These are phyloP conservation scores for Pammene aurita DNA, from an alignment of 2,888 invertebrate species.

Conservation along the genomic window DNA sequence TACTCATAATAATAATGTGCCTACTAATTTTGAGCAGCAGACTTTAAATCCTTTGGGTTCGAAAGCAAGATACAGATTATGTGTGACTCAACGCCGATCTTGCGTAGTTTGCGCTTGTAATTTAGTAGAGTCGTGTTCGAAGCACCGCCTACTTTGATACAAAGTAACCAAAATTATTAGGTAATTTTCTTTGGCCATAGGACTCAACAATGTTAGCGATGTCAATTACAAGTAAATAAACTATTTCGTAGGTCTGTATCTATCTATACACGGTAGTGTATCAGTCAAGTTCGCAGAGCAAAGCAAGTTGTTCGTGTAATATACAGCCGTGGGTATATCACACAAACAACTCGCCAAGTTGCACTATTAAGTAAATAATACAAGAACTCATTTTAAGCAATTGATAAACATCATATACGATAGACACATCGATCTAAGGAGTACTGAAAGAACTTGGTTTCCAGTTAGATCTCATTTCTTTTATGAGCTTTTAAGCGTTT, in stretches of 20 bases:
- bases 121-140: slow-evolving; percentile 12
- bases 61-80: slow-evolving; percentile 58
- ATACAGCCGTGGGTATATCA: no score
- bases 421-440: no score
- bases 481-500: no score
- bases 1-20: slow-evolving; percentile 81
- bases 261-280: no score
- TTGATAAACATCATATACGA: no score
- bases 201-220: background rate
- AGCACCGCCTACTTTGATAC: background rate
- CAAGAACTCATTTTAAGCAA: no score
- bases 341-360: no score
- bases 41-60: slow-evolving; percentile 57
- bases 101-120: slow-evolving; percentile 16
- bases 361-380: no score
- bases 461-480: no score
- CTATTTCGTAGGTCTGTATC: background rate
- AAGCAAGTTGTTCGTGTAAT: no score
- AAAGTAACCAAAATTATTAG: background rate
- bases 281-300: no score
- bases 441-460: no score
- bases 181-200: background rate
- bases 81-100: slow-evolving; percentile 58
- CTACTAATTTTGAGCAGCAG: slow-evolving; percentile 73
- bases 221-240: background rate